Conservation (phyloP, 2,113 vertebrate genomes). For the Mastomys coucha region DNA sequence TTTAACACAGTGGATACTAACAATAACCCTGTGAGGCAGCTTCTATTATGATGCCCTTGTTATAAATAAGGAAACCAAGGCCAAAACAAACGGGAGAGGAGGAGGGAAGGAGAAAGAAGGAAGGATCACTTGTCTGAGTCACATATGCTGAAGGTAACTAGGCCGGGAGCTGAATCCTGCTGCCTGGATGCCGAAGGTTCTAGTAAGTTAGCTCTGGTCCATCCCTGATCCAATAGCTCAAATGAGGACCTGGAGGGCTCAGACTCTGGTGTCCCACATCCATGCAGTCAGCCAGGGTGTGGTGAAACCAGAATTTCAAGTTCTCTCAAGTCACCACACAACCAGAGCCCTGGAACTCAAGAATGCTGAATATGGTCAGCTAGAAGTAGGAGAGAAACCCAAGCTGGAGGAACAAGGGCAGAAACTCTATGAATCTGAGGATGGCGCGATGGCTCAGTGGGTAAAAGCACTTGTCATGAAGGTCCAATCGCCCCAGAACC, state of each 20-base stretch:
- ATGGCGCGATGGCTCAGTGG: background rate
- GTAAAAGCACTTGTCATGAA: too few species aligned
- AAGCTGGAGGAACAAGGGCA: background rate
- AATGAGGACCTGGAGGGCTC: background rate
- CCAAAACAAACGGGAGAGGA: background rate
- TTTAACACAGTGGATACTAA: background rate
- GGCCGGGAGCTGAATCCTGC: background rate
- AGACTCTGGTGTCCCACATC: background rate
- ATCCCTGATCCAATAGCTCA: background rate
- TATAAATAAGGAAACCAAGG: background rate
- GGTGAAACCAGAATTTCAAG: conserved; percentile 34
- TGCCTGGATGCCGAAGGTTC: background rate
- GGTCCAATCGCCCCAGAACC: background rate
- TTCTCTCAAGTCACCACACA: conserved; percentile 18
- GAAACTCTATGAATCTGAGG: background rate
- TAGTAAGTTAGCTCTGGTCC: background rate
- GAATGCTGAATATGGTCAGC: background rate
- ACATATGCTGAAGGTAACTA: background rate
- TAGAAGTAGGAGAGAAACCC: background rate
- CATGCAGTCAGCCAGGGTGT: background rate
- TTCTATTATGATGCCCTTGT: background rate
- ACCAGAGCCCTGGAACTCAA: background rate
- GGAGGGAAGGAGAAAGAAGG: background rate
- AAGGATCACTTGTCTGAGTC: background rate
- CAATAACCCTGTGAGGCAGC: background rate